Conservation (phyloP, 2,113 vertebrate species). For the Siphamia tubifer region DNA sequence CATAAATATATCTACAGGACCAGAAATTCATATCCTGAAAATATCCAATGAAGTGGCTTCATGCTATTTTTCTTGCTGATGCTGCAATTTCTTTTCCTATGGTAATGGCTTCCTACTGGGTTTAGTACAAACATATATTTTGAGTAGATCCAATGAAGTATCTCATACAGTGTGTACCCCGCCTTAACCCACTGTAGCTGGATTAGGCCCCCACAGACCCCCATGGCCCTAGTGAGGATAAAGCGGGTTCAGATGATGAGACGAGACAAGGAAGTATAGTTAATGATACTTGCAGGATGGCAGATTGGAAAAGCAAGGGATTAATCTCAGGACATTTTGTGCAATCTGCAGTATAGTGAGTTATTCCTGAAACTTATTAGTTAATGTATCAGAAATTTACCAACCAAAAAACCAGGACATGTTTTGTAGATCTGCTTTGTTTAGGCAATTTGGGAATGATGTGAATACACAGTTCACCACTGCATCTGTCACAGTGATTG, state of each 20-base stretch:
- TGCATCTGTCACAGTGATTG: conserved; percentile 35
- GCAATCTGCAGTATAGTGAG: not conserved
- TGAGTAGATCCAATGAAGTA: too few species aligned
- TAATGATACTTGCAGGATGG: not conserved
- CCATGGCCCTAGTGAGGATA: too few species aligned
- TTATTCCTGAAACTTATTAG: not conserved
- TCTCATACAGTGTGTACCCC: too few species aligned
- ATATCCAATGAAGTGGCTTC: conserved; percentile 21
- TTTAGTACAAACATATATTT: not conserved
- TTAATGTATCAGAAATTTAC: conserved; percentile 1
- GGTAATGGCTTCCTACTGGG: not conserved
- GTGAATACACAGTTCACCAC: conserved; percentile 19
- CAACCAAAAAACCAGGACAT: not conserved
- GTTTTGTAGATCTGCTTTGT: conserved; percentile 13
- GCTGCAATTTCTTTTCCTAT: not conserved
- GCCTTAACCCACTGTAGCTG: too few species aligned
- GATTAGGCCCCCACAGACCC: too few species aligned
- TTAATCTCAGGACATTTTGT: not conserved
- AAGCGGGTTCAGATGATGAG: too few species aligned
- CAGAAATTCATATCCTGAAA: conserved; percentile 27
- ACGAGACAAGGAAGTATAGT: not conserved
- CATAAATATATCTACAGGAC: conserved; percentile 6
- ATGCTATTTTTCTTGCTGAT: conserved; percentile 24
- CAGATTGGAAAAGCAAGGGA: not conserved
- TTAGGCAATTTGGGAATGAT: conserved; percentile 33